Base-by-base conservation (phyloP, 35 echinoderm and acorn worm genomes). In the Patiria miniata region DNA sequence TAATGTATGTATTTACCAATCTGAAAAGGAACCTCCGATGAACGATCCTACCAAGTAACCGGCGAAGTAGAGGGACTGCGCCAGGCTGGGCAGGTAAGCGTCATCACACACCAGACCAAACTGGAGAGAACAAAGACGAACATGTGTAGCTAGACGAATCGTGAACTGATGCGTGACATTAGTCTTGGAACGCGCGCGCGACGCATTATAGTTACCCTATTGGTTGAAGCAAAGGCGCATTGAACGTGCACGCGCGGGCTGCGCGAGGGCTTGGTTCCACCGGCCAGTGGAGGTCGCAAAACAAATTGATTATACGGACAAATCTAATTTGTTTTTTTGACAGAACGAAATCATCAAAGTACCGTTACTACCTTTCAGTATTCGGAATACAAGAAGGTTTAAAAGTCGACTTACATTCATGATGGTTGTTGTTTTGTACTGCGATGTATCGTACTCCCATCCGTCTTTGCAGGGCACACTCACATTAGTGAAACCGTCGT, bases 21-120 rank as follows among this genome's bases (percentile, higher is more conserved):
- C 94, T 8, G 94, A 81, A 1, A 97, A 17, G 8, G 83, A 68
- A 0, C 94, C 94, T 14, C 86, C 89, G 34, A 83, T 38, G 36
- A 97, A 54, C 1, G 94, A 97, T 16, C 94, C 94, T 39, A 80
- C 81, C 33, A 97, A 47, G 23, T 89, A 78, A 34, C 94, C 94
- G 16, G 61, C 85, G 87, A 90, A 97, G 80, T 86, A 97, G 37
- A 97, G 54, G 2, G 94, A 93, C 83, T 97, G 94, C 2, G 94
- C 91, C 58, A 97, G 39, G 14, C 89, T 83, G 0, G 90, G 36
- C 3, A 47, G 76, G 36, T 44, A 68, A 50, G 79, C 85, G 2
- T 79, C 29, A 23, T 84, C 83, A 34, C 94, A 97, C 5, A 97
- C 90, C 19, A 97, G 84, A 61, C 89, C 52, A 82, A 97, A 97